Percentiles rank a stretch among this genome's conserved stretches.
phyloP scores from a whole-genome alignment of 1,140 invertebrate genomes.

The Hyphantria cunea region DNA sequence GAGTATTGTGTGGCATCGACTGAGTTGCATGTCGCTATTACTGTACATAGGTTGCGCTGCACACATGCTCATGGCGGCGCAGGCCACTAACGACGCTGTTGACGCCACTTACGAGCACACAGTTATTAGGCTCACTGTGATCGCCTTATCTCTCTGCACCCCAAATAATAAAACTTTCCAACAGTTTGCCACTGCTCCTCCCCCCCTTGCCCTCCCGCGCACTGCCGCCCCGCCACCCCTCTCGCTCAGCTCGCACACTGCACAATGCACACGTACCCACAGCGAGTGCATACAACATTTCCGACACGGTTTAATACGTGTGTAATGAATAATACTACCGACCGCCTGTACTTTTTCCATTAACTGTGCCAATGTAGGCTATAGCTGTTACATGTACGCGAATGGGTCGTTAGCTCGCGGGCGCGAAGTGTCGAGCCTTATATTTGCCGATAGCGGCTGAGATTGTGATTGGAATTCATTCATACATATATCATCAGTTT shows the following conservation, averaged over 20 bases:
- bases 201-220: too few relatives aligned
- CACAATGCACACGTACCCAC: too few relatives aligned
- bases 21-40: neutral
- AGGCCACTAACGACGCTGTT: neutral
- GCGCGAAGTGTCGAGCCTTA: too few relatives aligned
- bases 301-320: neutral
- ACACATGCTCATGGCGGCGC: too few relatives aligned
- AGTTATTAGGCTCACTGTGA: neutral
- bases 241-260: neutral
- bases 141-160: neutral
- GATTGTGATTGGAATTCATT: too few relatives aligned
- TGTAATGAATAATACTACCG: neutral
- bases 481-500: too few relatives aligned
- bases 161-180: conserved; percentile 1
- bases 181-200: neutral
- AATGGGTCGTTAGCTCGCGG: too few relatives aligned
- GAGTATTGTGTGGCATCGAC: too few relatives aligned
- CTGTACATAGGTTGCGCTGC: neutral
- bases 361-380: neutral
- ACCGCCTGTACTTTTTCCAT: neutral
- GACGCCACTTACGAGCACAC: neutral
- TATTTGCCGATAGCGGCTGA: too few relatives aligned
- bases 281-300: neutral
- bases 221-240: neutral
- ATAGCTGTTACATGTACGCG: neutral